Evolutionary conservation across 2,113 vertebrate genomes (phyloP).

Genomic region (Equus przewalskii): DNA sequence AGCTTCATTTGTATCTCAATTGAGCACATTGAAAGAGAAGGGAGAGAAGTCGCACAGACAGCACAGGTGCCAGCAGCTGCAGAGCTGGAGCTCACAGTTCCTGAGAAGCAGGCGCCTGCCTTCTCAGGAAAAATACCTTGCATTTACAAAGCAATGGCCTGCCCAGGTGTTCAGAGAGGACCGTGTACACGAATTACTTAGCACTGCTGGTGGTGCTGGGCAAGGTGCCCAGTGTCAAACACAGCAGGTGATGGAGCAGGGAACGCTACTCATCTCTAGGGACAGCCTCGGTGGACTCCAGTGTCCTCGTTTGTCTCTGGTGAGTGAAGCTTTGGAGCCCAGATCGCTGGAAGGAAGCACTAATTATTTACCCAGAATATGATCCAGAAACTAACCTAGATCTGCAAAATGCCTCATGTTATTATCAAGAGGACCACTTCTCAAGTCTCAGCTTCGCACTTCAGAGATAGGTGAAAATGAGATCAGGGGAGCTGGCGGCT

Average conservation of each 20-base stretch:
- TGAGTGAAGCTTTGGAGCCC: not conserved
- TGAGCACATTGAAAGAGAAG: slow-evolving; percentile 46
- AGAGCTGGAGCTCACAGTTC: not conserved
- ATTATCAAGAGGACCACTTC: not conserved
- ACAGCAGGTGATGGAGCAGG: rapidly evolving
- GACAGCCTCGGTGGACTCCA: not conserved
- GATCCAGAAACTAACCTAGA: not conserved
- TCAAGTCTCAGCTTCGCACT: not conserved
- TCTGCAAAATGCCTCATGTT: not conserved
- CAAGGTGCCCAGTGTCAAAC: not conserved
- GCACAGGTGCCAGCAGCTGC: not conserved
- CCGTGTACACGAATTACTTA: rapidly evolving
- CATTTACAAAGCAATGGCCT: not conserved
- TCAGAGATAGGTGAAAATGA: slow-evolving; percentile 53
- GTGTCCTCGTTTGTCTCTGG: not conserved
- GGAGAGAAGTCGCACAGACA: not conserved
- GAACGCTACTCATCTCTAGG: not conserved
- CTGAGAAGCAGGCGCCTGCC: not conserved
- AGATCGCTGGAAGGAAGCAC: not conserved
- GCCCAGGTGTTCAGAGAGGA: not conserved
- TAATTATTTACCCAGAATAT: slow-evolving; percentile 21
- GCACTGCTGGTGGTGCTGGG: not conserved
- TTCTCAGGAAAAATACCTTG: not conserved
- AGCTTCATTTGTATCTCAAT: slow-evolving; percentile 30
- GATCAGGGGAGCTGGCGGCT: not conserved